Evolutionary conservation across 1,140 invertebrate genomes (phyloP), one percentile per base, ranked within the genome.

Genomic region (Orussus abietinus): DNA sequence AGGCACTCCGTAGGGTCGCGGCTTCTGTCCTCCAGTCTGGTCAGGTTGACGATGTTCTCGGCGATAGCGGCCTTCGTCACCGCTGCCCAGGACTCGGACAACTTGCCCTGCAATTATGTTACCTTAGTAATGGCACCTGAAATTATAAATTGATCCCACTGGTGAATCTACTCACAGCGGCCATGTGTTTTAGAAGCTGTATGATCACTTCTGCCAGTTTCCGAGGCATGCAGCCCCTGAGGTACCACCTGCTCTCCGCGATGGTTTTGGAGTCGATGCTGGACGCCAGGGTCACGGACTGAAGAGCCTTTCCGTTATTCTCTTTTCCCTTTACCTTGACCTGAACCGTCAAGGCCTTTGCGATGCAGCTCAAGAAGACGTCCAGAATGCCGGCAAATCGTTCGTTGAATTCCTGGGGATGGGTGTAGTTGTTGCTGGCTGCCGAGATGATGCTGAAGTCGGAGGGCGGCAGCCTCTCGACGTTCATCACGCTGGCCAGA

Each of bases 1-100:
- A 95, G 76, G 68, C 92, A 96, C 40, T 83, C 77, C 21, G 78
- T 71, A 0, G 90, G 86, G 13, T 76, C 74, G 42, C 92, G 78
- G 36, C 84, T 80, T 25, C 76, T 74, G 53, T 93, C 90, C 43
- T 81, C 79, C 13, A 96, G 64, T 51, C 85, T 82, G 0, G 92
- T 93, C 9, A 98, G 70, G 62, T 88, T 85, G 18, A 93, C 61
- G 48, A 96, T 90, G 49, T 89, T 90, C 55, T 92, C 88, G 1
- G 92, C 91, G 20, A 98, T 85, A n/a, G 91, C 88, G 28, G 84
- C 82, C 67, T 95, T 92, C 0, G 90, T 91, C 22, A 94, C 82
- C 31, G 78, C 74, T 1, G 88, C 84, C 96, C 96, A 98, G 5
- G 79, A 77, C 20, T 87, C 82, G 3, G 88, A 88, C 35, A 95